These are phyloP conservation scores for Actinia equina DNA, from an alignment of 64 coral and sea anemone species.

Conservation along the genomic window DNA sequence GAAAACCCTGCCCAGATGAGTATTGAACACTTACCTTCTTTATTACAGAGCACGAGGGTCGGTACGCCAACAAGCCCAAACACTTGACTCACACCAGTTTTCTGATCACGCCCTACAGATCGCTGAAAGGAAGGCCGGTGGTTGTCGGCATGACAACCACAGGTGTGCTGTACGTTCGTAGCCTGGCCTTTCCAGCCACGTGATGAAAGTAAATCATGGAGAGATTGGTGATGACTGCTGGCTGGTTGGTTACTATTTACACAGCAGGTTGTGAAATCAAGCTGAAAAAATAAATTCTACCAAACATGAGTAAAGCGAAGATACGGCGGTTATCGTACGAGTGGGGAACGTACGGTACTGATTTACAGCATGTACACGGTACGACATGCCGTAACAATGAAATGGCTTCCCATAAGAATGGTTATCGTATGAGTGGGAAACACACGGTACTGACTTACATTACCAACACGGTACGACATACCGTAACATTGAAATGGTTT, in stretches of 20 bases:
- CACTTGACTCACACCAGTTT: constrained; percentile 35
- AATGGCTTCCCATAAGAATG: too few species aligned
- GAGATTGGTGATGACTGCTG: constrained; percentile 42
- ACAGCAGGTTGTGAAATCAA: constrained; percentile 45
- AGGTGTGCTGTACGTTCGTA: constrained; percentile 26
- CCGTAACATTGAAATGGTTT: not conserved
- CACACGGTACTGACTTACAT: too few species aligned
- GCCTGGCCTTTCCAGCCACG: not conserved
- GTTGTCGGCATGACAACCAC: constrained; percentile 40
- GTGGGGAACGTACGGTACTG: too few species aligned
- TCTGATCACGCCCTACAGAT: not conserved
- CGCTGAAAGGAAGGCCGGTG: constrained; percentile 19
- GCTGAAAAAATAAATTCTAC: not conserved
- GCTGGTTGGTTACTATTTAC: constrained; percentile 24
- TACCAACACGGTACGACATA: too few species aligned
- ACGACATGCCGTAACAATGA: too few species aligned
- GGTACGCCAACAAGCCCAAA: constrained; percentile 61
- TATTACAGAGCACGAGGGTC: constrained; percentile 20
- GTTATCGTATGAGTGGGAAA: too few species aligned
- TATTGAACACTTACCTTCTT: not conserved
- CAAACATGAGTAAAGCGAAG: not conserved
- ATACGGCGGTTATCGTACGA: too few species aligned
- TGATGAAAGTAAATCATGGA: constrained; percentile 20
- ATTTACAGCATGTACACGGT: too few species aligned
- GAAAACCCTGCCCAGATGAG: too few species aligned